Conservation (phyloP, 2,888 invertebrate genomes). For the Hemithea aestivaria region DNA sequence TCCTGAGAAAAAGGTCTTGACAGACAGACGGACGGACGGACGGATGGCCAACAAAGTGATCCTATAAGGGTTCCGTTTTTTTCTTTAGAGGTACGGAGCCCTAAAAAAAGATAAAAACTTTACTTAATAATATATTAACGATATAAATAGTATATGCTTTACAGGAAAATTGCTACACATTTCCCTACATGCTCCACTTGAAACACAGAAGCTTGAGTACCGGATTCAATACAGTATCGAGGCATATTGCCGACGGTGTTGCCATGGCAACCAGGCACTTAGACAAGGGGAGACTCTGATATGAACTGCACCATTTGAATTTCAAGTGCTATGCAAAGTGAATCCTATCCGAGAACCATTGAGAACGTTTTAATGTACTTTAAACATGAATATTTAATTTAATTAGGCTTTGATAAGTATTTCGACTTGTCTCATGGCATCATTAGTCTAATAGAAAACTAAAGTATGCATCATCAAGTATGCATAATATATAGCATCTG, state of each 20-base stretch:
- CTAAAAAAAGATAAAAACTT: no score
- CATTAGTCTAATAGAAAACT: no score
- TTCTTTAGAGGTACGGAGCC: no score
- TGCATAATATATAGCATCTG: not conserved
- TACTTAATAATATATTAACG: no score
- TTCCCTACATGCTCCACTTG: not conserved
- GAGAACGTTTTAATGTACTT: slow-evolving; percentile 51
- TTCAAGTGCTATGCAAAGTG: slow-evolving; percentile 76
- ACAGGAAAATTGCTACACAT: no score
- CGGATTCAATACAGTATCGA: slow-evolving; percentile 6
- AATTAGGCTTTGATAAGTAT: slow-evolving; percentile 24
- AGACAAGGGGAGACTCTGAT: slow-evolving; percentile 59
- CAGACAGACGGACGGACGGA: no score
- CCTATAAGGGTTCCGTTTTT: no score
- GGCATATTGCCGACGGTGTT: slow-evolving; percentile 39
- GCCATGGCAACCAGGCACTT: slow-evolving; percentile 56
- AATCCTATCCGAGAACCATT: slow-evolving; percentile 54
- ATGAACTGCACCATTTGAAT: slow-evolving; percentile 75
- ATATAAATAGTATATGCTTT: no score
- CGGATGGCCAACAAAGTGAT: no score
- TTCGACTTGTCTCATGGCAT: no score
- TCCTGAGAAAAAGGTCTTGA: no score
- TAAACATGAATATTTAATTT: slow-evolving; percentile 37
- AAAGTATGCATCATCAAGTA: no score
- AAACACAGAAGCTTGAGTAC: slow-evolving; percentile 1